These are phyloP conservation scores for Leptonema lineaticorne DNA, from an alignment of 1,140 invertebrate species.

Conservation along the genomic window DNA sequence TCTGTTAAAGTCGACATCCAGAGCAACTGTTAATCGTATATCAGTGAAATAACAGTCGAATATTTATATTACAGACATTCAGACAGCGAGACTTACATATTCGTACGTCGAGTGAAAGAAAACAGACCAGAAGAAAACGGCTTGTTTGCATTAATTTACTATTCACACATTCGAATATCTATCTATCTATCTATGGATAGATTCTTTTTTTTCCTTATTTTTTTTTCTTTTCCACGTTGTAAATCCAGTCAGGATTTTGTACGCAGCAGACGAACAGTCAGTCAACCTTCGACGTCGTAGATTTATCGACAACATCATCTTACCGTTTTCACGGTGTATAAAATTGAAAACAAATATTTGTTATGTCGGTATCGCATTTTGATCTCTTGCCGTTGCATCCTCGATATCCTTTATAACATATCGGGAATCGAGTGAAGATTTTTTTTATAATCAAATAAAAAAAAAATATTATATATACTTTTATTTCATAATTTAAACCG, in stretches of 20 bases:
- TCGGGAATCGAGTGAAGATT: too few species aligned
- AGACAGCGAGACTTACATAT: background rate
- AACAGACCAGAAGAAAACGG: background rate
- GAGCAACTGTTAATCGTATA: background rate
- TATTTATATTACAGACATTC: too few species aligned
- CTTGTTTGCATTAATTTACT: constrained; percentile 14
- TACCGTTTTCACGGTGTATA: background rate
- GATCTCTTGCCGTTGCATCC: too few species aligned
- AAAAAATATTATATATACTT: too few species aligned
- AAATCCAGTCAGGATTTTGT: too few species aligned
- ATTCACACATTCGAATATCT: constrained; percentile 7
- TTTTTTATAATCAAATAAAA: background rate
- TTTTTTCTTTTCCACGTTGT: too few species aligned
- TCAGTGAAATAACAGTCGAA: background rate
- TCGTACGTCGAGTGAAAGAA: background rate
- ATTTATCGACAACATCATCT: background rate
- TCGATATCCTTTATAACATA: too few species aligned
- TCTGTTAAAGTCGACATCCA: background rate
- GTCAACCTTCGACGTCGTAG: too few species aligned
- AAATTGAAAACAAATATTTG: constrained; percentile 20
- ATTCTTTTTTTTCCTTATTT: too few species aligned
- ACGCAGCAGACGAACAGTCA: background rate
- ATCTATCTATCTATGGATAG: too few species aligned
- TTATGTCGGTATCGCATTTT: background rate
- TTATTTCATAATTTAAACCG: too few species aligned